phyloP scores from a whole-genome alignment of 1,140 invertebrate genomes.

The Bombus superbus region DNA sequence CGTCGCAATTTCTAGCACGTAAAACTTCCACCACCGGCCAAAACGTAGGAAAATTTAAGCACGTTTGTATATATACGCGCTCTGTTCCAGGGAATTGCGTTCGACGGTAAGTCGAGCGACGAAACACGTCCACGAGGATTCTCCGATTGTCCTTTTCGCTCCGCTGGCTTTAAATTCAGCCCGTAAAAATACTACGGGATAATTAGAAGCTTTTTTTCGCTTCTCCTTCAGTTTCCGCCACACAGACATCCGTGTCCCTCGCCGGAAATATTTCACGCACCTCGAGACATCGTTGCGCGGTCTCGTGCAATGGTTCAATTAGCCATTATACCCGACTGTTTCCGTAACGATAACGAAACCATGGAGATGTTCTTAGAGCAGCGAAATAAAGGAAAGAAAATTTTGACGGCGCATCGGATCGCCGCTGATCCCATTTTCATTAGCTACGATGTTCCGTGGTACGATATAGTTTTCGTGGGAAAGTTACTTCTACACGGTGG shows the following conservation, averaged over 20 bases:
- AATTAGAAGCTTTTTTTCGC: constrained; percentile 22
- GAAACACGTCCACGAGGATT: constrained; percentile 2
- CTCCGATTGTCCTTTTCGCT: constrained; percentile 17
- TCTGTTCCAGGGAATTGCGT: not conserved
- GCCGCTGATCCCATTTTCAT: not conserved
- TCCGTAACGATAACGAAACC: not conserved
- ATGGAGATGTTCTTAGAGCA: not conserved
- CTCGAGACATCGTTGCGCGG: not conserved
- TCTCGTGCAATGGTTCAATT: not conserved
- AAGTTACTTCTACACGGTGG: no score
- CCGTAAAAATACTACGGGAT: constrained; percentile 1
- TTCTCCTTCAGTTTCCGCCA: not conserved
- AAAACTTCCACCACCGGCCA: constrained; percentile 45
- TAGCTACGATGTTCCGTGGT: not conserved
- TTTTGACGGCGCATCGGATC: no score
- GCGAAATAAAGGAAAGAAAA: not conserved
- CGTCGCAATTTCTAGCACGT: constrained; percentile 72
- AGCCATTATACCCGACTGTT: not conserved
- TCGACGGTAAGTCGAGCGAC: not conserved
- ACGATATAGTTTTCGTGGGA: no score
- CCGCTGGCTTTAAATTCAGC: not conserved
- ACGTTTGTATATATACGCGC: not conserved
- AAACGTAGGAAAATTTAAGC: constrained; percentile 33
- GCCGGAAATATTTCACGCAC: constrained; percentile 9
- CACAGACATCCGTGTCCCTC: not conserved